These are phyloP conservation scores for Rhinogobius similis DNA, from an alignment of 2,113 vertebrate genomes.

Conservation along the genomic window DNA sequence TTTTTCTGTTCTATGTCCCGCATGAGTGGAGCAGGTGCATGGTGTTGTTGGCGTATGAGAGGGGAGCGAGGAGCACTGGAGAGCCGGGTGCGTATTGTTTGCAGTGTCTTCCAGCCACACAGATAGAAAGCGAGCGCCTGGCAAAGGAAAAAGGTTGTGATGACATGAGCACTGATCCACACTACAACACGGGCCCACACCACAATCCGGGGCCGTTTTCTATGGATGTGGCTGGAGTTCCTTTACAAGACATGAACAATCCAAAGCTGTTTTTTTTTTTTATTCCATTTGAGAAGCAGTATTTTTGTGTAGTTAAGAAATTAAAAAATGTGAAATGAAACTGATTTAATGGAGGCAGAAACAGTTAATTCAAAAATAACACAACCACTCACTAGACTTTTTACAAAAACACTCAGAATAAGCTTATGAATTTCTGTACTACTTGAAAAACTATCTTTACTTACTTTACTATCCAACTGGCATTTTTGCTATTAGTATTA, in stretches of 20 bases:
- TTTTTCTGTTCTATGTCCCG: constrained; percentile 39
- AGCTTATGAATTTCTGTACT: too few species aligned
- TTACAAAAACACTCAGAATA: too few species aligned
- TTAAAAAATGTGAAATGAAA: too few species aligned
- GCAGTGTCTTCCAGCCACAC: constrained; percentile 45
- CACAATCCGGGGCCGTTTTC: background rate
- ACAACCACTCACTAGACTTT: too few species aligned
- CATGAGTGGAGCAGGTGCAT: constrained; percentile 49
- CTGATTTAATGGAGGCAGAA: too few species aligned
- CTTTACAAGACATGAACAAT: background rate
- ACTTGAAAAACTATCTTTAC: too few species aligned
- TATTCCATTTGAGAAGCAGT: background rate
- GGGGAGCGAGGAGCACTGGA: constrained; percentile 12
- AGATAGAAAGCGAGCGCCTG: constrained; percentile 53
- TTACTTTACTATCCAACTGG: too few species aligned
- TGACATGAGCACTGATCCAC: constrained; percentile 56
- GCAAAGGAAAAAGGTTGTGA: constrained; percentile 55
- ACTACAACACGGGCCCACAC: background rate
- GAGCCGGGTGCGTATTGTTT: constrained; percentile 46
- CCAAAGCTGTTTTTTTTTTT: background rate
- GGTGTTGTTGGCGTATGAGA: constrained; percentile 43
- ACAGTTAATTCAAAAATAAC: too few species aligned
- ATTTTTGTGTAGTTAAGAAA: background rate
- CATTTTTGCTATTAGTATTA: too few species aligned
- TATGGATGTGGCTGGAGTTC: background rate